Evolutionary conservation across 1,140 invertebrate genomes (phyloP).

Genomic region (Cotesia typhae): DNA sequence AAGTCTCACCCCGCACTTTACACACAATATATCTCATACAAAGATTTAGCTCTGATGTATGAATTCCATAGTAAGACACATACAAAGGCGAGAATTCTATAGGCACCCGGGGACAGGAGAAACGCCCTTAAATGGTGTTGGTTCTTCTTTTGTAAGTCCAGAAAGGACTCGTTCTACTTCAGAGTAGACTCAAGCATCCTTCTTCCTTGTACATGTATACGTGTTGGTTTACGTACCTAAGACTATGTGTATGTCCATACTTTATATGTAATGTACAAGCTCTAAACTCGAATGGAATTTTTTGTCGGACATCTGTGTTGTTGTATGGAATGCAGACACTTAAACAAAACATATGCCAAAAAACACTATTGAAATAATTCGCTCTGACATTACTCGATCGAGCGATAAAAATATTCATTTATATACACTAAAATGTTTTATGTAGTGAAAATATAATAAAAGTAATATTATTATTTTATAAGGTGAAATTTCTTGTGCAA

Average conservation of each 20-base stretch:
- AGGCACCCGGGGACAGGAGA: conserved; percentile 22
- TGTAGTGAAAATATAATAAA: background rate
- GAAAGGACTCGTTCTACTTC: conserved; percentile 15
- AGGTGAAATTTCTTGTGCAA: background rate
- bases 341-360: background rate
- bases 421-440: background rate
- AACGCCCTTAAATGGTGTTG: conserved; percentile 25
- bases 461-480: background rate
- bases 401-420: background rate
- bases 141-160: conserved; percentile 23
- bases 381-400: background rate
- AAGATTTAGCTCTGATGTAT: conserved; percentile 18
- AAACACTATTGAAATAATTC: background rate
- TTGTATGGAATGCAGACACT: conserved; percentile 20
- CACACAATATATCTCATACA: conserved; percentile 2
- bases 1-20: background rate
- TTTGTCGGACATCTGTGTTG: conserved; percentile 21
- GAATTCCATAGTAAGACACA: background rate
- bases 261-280: background rate
- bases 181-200: conserved; percentile 18
- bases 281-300: background rate
- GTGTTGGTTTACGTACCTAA: too few species aligned
- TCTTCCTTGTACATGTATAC: background rate
- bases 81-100: conserved; percentile 16
- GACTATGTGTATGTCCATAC: too few species aligned